Evolutionary conservation across 2,888 invertebrate genomes (phyloP), one percentile per base, ranked within the genome.

Genomic region (Camptogramma bilineatum): DNA sequence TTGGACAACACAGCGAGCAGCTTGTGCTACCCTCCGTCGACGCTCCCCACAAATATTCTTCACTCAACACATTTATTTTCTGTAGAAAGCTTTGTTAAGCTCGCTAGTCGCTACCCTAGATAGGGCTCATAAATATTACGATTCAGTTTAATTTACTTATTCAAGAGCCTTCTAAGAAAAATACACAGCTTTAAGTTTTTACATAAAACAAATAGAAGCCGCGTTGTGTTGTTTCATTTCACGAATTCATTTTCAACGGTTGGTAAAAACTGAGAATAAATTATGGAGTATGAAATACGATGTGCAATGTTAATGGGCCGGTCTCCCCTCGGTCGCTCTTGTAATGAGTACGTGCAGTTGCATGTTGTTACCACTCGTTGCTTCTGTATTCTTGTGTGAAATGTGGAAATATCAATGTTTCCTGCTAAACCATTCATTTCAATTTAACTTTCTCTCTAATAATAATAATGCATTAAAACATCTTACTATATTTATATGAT

Each of bases 1-100:
- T 87, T 83, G 79, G 79, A 87, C 86, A 86, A 85, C 85, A 81
- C 80, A 79, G 72, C 66, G 76, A 80, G 75, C 79, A 81, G 84
- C 79, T 81, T 80, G 70, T 53, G 73, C 78, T 73, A 57, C 65
- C 61, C 79, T 82, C 79, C 79, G 69, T 70, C 68, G 57, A 55
- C 74, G 71, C 80, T 75, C 77, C 80, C 78, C 80, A 76, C 79
- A 73, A 77, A 77, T 74, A 73, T 76, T 76, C 74, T 74, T 73
- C 78, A 74, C 75, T 78, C 77, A 76, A 80, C 80, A 79, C 78
- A 79, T 82, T 79, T 81, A 80, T 82, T 80, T 79, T 78, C 74
- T 73, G 74, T 74, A 72, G 73, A 78, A 78, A 77, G 78, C 72
- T 75, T 72, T 71, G 74, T 74, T 73, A 77, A 74, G 73, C 73